A percentile compares a stretch with the other conserved stretches of the same genome.
Conservation (phyloP, 2,113 vertebrate species). For the Alligator sinensis region DNA sequence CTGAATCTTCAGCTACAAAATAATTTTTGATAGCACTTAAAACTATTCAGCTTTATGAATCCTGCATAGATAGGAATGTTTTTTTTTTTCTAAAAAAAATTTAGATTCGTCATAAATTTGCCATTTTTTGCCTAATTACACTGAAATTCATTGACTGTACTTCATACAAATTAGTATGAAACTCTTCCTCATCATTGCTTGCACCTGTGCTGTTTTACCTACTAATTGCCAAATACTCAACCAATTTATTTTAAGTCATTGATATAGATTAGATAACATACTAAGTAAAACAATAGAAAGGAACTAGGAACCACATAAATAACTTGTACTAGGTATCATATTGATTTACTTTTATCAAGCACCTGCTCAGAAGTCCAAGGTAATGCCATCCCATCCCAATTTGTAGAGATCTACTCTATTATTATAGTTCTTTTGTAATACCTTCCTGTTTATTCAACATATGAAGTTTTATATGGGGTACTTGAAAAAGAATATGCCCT, state of each 20-base stretch:
- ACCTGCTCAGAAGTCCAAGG: neutral
- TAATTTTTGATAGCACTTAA: neutral
- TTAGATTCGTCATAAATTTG: neutral
- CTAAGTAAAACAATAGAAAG: neutral
- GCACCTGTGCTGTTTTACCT: rapidly evolving
- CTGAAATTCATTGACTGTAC: neutral
- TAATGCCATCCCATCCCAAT: neutral
- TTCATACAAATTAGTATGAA: neutral
- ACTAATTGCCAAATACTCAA: neutral
- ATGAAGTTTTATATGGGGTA: neutral
- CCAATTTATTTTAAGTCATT: neutral
- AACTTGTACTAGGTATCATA: neutral
- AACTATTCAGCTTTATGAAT: neutral
- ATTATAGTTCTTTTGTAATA: neutral
- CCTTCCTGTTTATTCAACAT: neutral
- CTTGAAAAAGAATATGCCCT: neutral
- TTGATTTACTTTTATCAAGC: neutral
- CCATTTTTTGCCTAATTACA: neutral
- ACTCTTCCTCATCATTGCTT: neutral
- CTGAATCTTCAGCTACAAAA: neutral
- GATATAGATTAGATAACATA: neutral
- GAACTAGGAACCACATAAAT: neutral
- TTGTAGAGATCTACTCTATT: neutral
- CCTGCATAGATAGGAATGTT: neutral
- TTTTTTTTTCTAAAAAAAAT: neutral